Evolutionary conservation across 2,888 invertebrate species (phyloP), one percentile per base, ranked within the genome.

Genomic region (Drymonia ruficornis): DNA sequence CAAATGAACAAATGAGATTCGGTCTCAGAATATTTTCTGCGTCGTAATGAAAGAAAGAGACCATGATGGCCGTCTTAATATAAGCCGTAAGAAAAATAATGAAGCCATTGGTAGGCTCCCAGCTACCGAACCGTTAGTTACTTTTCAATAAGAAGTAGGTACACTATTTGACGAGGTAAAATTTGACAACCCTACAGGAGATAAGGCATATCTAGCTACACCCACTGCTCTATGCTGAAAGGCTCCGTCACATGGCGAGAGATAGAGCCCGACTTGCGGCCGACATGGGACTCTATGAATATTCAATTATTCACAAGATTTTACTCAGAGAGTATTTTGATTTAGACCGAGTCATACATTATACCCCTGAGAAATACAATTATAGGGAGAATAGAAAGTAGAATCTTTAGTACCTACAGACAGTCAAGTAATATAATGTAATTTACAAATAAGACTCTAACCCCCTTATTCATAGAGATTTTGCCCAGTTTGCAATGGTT

Each of bases 271-370:
- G 86, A 87, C 86, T 89, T 88, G 88, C 84, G 87, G 87, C 81
- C 84, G 84, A 84, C 84, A 80, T 72, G 81, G 82, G 72, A 80
- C 74, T 64, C 76, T 73, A 89, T 91, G 88, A 89, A 90, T 91
- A 91, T 90, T 88, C 87, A 88, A 84, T 83, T 84, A 84, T 84
- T 86, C 83, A 83, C 81, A 80, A 86, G 85, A 86, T 84, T 86
- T 86, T 85, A 82, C 84, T 83, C 80, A 80, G 77, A 76, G 76
- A 74, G 79, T 81, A 81, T 84, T 81, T 73, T 72, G 83, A 80
- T 81, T 81, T 80, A 73, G 59, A 72, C 66, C 63, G 70, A 75
- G 74, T 77, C 70, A 78, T 71, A 67, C 59, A 72, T 67, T 67
- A 63, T 61, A 53, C 60, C 16, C 19, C 19, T 40, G n/a, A 8